Evolutionary conservation across 2,888 invertebrate species (phyloP), one percentile per base, ranked within the genome.

Genomic region (Antitype chi): DNA sequence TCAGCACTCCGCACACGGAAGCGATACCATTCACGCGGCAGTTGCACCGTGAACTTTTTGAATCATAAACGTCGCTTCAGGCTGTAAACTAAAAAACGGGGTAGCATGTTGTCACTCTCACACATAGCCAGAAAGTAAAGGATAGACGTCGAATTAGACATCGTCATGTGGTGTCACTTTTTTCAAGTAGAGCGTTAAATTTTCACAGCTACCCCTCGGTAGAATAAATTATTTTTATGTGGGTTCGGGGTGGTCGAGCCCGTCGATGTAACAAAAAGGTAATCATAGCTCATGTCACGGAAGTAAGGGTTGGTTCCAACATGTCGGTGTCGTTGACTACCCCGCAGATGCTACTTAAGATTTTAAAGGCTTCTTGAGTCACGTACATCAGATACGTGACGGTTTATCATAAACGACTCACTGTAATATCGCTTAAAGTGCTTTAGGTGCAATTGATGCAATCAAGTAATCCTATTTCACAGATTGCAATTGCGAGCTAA

Each of bases 201-300:
- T 95, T 95, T 95, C 95, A 95, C 94, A 94, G 94, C 93, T 93
- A 95, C 94, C 95, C 95, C 93, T 94, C 92, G 89, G 89, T 88
- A 88, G 93, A 94, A 96, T 96, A 96, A 96, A 95, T 96, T 95
- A 96, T 92, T 91, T 95, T 95, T 94, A 95, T 95, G 94, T 95
- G 91, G 92, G 94, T 95, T 94, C 95, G 93, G 96, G 96, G 96
- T 96, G 96, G 96, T 92, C 96, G 90, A 87, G 84, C 90, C 87
- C 90, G 91, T 90, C 92, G 92, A 74, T 90, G 92, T 93, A 89
- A 94, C 93, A 94, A 94, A 95, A 94, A 94, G 91, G 89, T 91
- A 92, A 93, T 93, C 90, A 91, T 91, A 90, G 92, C 91, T 91
- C 92, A 87, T 90, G 91, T 90, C 90, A 90, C 93, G 95, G 95